Conservation (phyloP, 2,797 vertebrate species). For the Platyrinchus mystaceus region DNA sequence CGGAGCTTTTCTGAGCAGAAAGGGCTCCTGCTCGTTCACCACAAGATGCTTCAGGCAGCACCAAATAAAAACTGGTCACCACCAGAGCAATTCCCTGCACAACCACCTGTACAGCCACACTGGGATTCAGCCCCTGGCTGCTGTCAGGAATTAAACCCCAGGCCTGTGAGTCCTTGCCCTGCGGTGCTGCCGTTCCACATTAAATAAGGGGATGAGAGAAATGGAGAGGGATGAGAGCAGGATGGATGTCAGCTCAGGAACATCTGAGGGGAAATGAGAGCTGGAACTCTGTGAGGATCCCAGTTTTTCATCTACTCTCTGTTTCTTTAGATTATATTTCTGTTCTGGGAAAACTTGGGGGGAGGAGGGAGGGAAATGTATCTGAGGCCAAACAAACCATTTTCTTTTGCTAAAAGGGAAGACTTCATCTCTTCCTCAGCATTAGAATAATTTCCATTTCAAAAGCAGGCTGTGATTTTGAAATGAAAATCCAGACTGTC, state of each 20-base stretch:
- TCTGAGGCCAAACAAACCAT: not conserved
- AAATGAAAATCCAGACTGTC: not conserved
- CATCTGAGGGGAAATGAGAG: not conserved
- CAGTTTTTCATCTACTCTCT: not conserved
- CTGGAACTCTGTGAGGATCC: not conserved
- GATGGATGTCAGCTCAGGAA: accelerated
- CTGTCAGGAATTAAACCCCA: not conserved
- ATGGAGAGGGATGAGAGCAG: too few relatives aligned
- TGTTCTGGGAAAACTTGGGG: not conserved
- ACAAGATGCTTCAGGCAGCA: not conserved
- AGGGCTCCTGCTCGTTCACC: accelerated
- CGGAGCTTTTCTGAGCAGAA: not conserved
- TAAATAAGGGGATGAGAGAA: not conserved
- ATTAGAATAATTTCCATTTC: constrained; percentile 31
- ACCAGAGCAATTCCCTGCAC: not conserved
- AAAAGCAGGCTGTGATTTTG: constrained; percentile 14
- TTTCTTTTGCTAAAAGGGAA: not conserved
- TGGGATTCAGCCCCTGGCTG: not conserved
- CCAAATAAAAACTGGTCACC: not conserved
- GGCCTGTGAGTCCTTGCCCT: not conserved
- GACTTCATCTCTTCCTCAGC: not conserved
- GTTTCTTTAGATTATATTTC: not conserved
- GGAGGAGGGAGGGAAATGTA: accelerated
- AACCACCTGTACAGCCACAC: not conserved
- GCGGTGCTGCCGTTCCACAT: not conserved